These are phyloP conservation scores for Haliclona indistincta DNA, from an alignment of 37 sponge, comb jelly and placozoan species.

Conservation along the genomic window DNA sequence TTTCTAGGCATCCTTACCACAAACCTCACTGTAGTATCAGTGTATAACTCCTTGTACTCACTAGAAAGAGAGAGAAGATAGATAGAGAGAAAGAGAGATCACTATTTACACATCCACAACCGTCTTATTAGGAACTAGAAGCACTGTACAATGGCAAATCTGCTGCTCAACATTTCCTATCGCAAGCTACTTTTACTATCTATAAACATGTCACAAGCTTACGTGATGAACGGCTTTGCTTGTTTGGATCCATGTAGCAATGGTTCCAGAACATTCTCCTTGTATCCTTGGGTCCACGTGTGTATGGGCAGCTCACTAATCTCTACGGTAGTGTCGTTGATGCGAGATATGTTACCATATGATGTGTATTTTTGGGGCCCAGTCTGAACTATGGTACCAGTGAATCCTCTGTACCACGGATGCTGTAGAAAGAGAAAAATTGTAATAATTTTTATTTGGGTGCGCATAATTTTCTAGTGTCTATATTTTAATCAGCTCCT, in stretches of 20 bases:
- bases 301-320: slow-evolving; percentile 93
- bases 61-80: slow-evolving; percentile 25
- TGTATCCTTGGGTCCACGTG: slow-evolving; percentile 95
- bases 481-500: not conserved
- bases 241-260: slow-evolving; percentile 94
- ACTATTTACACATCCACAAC: not conserved
- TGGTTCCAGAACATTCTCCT: slow-evolving; percentile 85
- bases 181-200: no score
- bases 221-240: slow-evolving; percentile 77
- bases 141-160: not conserved
- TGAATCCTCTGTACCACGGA: slow-evolving; percentile 74
- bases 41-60: slow-evolving; percentile 97
- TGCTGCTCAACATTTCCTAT: no score
- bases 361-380: slow-evolving; percentile 75
- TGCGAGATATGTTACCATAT: slow-evolving; percentile 71
- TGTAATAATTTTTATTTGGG: not conserved
- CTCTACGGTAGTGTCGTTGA: slow-evolving; percentile 79
- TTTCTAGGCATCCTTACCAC: slow-evolving; percentile 69
- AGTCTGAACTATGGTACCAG: slow-evolving; percentile 76
- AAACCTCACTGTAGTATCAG: slow-evolving; percentile 95
- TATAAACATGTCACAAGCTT: no score
- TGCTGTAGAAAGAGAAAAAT: slow-evolving; percentile 31
- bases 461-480: not conserved
- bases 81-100: not conserved
- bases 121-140: not conserved